A percentile compares a stretch with the other conserved stretches of the same genome.
These are phyloP conservation scores for Sciurus vulgaris DNA, from an alignment of 2,797 vertebrate species.

Conservation along the genomic window DNA sequence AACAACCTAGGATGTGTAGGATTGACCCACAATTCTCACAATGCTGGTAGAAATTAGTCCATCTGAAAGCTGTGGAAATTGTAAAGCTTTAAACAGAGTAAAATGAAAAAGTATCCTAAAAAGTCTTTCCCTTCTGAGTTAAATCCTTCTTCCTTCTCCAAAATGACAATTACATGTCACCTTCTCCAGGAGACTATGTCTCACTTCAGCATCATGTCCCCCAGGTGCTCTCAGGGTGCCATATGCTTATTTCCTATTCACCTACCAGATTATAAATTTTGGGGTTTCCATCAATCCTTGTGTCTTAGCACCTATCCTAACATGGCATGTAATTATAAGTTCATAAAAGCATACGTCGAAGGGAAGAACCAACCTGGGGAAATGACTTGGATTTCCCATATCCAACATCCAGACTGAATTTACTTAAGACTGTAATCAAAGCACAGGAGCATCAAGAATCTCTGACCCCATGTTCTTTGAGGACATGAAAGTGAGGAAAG, in stretches of 20 bases:
- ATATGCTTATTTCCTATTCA: neutral
- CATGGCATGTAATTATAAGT: neutral
- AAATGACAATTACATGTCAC: slow-evolving; percentile 19
- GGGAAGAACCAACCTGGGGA: neutral
- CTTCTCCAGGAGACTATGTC: neutral
- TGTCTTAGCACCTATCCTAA: neutral
- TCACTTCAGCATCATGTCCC: neutral
- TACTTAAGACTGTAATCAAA: neutral
- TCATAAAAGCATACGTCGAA: neutral
- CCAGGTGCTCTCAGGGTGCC: neutral
- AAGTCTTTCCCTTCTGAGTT: neutral
- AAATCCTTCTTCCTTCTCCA: neutral
- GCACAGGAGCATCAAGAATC: neutral
- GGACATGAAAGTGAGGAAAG: neutral
- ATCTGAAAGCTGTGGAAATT: neutral
- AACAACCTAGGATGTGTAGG: neutral
- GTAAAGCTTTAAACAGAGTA: neutral
- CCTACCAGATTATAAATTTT: neutral
- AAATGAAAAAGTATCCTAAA: neutral
- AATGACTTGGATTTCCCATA: neutral
- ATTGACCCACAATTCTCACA: neutral
- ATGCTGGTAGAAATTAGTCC: neutral
- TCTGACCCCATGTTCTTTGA: neutral
- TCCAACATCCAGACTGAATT: neutral
- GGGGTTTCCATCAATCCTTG: neutral